Evolutionary conservation across 1,140 invertebrate genomes (phyloP).

Genomic region (Plutomurus gul): DNA sequence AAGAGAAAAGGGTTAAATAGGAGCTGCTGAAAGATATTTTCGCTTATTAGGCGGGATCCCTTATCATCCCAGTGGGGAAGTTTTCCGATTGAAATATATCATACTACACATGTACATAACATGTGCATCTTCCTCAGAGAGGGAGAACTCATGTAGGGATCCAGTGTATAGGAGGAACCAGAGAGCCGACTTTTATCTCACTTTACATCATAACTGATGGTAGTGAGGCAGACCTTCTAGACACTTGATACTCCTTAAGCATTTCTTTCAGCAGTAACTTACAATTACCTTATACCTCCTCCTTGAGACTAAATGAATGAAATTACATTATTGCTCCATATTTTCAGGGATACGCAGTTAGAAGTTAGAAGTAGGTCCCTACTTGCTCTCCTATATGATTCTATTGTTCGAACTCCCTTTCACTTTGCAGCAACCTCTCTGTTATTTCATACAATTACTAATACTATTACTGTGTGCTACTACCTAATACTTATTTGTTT

Average conservation of each 20-base stretch:
- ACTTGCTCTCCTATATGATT: too few relatives aligned
- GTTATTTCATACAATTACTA: too few relatives aligned
- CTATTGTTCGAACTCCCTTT: too few relatives aligned
- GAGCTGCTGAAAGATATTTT: conserved; percentile 26
- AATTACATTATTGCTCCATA: not conserved
- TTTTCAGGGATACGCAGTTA: too few relatives aligned
- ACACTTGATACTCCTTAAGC: not conserved
- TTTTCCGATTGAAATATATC: conserved; percentile 22
- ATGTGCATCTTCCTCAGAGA: not conserved
- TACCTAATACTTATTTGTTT: too few relatives aligned
- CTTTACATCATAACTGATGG: conserved; percentile 19
- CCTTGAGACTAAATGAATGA: conserved; percentile 5
- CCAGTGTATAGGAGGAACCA: not conserved
- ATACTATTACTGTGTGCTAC: too few relatives aligned
- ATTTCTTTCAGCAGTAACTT: not conserved
- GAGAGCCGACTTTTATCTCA: conserved; percentile 25
- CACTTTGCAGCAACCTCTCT: too few relatives aligned
- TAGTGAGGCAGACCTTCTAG: not conserved
- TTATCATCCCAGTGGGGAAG: conserved; percentile 22
- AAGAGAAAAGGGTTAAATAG: conserved; percentile 5
- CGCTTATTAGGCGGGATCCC: conserved; percentile 25
- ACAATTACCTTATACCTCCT: not conserved
- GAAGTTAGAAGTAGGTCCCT: too few relatives aligned
- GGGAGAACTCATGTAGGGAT: not conserved
- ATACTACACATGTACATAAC: too few relatives aligned